Base-by-base conservation (phyloP, 2,113 vertebrate species). In the Ceuthmochares aereus region DNA sequence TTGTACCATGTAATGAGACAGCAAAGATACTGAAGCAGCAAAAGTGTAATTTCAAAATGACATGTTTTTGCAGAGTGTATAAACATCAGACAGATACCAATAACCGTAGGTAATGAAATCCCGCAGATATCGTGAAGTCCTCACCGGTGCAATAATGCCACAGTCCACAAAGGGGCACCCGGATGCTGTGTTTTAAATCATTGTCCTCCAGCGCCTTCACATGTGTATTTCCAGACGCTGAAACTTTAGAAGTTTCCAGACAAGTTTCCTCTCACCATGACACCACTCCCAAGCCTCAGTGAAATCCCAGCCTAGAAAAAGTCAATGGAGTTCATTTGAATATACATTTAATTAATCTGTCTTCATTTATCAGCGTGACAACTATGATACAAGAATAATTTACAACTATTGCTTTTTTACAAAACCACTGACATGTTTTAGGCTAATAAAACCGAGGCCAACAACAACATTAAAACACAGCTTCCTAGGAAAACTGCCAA, bases 161-260 rank as follows among this genome's bases (percentile, higher is more conserved):
- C 9, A 89, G 81, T 58, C 96, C 96, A 91, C 94, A 92, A 77
- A 96, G 96, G 89, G 96, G 94, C 80, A 54, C 89, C 74, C 91
- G 63, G 40, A 87, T 15, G 81, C 85, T 90, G 55, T 22, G 3
- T 84, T 92, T 90, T 47, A 86, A 62, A 43, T 16, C 5, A 22
- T 14, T 47, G 13, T n/a, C 20, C 45, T 56, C 32, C 29, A 18
- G 16, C 0, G 4, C 17, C 4, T 62, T 64, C 62, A 70, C 34
- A 3, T 19, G 20, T 10, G 25, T 72, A 30, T 85, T 90, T 83
- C 29, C 82, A 93, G 77, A 73, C 40, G 32, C 10, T 80, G 59
- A 75, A 94, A 92, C 43, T 73, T 96, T 59, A 62, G 43, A 92
- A 78, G 30, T 85, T 97, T 96, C 81, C 42, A 78, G 84, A 67